These are phyloP conservation scores for Carapus acus DNA, from an alignment of 2,797 vertebrate genomes.

Conservation along the genomic window DNA sequence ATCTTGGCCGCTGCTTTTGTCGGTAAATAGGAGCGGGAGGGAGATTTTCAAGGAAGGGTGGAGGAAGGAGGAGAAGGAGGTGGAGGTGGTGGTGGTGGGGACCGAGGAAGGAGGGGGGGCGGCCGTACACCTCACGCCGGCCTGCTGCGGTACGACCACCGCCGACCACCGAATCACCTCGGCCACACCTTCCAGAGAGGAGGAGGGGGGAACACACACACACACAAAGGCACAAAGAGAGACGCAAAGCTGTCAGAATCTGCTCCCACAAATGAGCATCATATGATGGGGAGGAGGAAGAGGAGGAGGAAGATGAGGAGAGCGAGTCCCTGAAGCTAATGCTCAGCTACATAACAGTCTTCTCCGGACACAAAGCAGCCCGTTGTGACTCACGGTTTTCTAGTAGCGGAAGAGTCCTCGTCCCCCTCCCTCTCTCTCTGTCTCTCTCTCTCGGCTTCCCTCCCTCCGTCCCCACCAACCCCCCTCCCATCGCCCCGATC, in stretches of 20 bases:
- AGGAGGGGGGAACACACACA: too few species aligned
- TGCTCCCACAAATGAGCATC: slow-evolving; percentile 67
- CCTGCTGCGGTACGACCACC: slow-evolving; percentile 63
- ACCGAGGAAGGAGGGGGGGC: slow-evolving; percentile 4
- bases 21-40: slow-evolving; percentile 42
- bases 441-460: slow-evolving; percentile 8
- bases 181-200: slow-evolving; percentile 76
- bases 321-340: slow-evolving; percentile 55
- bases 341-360: slow-evolving; percentile 42
- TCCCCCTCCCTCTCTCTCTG: slow-evolving; percentile 6
- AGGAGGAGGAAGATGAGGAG: slow-evolving; percentile 49
- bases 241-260: slow-evolving; percentile 61
- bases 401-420: slow-evolving; percentile 36
- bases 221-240: slow-evolving; percentile 72
- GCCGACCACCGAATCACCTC: slow-evolving; percentile 63
- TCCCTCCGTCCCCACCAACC: slow-evolving; percentile 10
- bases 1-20: slow-evolving; percentile 47
- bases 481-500: slow-evolving; percentile 10
- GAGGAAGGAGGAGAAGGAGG: too few species aligned
- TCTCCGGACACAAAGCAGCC: slow-evolving; percentile 67
- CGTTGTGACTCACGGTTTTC: slow-evolving; percentile 69
- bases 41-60: slow-evolving; percentile 22
- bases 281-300: slow-evolving; percentile 75
- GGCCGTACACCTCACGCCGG: slow-evolving; percentile 58
- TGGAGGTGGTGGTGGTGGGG: too few species aligned